phyloP scores from a whole-genome alignment of 1,140 invertebrate genomes.

The Drosophila erecta region DNA sequence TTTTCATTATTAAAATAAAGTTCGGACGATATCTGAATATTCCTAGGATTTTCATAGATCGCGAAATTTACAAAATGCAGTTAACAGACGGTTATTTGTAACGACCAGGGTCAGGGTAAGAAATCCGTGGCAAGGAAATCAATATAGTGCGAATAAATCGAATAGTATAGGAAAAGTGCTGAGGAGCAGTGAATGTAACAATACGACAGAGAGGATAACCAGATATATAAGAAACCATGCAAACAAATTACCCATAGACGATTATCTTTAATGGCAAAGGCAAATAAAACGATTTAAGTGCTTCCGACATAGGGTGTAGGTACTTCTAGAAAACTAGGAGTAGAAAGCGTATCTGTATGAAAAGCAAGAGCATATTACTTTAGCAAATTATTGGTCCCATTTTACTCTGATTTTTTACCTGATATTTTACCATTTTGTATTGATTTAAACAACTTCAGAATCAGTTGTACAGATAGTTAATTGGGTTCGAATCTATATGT shows the following conservation, averaged over 20 bases:
- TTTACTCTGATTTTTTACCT: not conserved
- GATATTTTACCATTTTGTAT: not conserved
- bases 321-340: constrained; percentile 49
- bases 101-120: constrained; percentile 63
- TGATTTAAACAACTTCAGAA: not conserved
- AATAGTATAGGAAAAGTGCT: constrained; percentile 28
- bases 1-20: constrained; percentile 16
- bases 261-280: constrained; percentile 66
- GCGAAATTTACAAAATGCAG: constrained; percentile 36
- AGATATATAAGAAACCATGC: constrained; percentile 28
- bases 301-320: constrained; percentile 75
- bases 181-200: constrained; percentile 26
- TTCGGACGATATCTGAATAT: constrained; percentile 7
- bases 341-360: constrained; percentile 30
- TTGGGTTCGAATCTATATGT: too few species aligned
- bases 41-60: constrained; percentile 8
- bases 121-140: constrained; percentile 22
- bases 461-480: too few species aligned
- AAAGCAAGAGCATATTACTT: constrained; percentile 27
- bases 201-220: constrained; percentile 22
- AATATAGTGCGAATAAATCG: constrained; percentile 13
- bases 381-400: constrained; percentile 10
- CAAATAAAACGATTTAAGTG: constrained; percentile 79
- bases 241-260: constrained; percentile 44
- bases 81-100: constrained; percentile 66